Percentiles rank a stretch among this genome's conserved stretches.
These are phyloP conservation scores for Pogonomyrmex barbatus DNA, from an alignment of 1,140 invertebrate species.

Conservation along the genomic window DNA sequence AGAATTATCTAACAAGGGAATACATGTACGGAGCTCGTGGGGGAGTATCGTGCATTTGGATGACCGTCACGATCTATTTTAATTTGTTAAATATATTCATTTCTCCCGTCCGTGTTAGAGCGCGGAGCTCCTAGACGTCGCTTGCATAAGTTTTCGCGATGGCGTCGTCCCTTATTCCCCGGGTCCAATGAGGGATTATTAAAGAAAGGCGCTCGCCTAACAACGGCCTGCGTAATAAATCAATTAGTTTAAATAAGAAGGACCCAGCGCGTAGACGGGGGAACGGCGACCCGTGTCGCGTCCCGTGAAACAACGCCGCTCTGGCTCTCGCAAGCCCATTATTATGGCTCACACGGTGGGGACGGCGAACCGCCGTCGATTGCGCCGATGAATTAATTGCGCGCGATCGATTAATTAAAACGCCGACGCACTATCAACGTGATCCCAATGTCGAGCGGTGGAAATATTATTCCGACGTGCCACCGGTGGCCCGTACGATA, in stretches of 20 bases:
- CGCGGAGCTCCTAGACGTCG: conserved; percentile 11
- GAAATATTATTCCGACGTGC: conserved; percentile 37
- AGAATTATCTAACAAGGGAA: background rate
- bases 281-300: conserved; percentile 2
- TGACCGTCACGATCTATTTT: conserved; percentile 55
- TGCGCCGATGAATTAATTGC: conserved; percentile 68
- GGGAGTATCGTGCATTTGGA: background rate
- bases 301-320: conserved; percentile 59
- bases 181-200: conserved; percentile 57
- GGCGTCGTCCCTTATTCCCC: conserved; percentile 44
- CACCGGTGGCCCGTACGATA: background rate
- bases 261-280: conserved; percentile 1
- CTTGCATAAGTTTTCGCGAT: conserved; percentile 47
- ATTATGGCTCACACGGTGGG: conserved; percentile 45
- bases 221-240: conserved; percentile 50
- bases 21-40: background rate
- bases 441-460: conserved; percentile 40
- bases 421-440: conserved; percentile 33
- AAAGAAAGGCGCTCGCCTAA: conserved; percentile 52
- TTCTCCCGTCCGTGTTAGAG: background rate
- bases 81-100: conserved; percentile 57
- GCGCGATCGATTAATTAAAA: conserved; percentile 70
- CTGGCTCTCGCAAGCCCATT: conserved; percentile 15
- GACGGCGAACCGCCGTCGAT: conserved; percentile 64
- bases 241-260: conserved; percentile 66